Evolutionary conservation across 2,113 vertebrate species (phyloP).

Genomic region (Orientallactaga bullata): DNA sequence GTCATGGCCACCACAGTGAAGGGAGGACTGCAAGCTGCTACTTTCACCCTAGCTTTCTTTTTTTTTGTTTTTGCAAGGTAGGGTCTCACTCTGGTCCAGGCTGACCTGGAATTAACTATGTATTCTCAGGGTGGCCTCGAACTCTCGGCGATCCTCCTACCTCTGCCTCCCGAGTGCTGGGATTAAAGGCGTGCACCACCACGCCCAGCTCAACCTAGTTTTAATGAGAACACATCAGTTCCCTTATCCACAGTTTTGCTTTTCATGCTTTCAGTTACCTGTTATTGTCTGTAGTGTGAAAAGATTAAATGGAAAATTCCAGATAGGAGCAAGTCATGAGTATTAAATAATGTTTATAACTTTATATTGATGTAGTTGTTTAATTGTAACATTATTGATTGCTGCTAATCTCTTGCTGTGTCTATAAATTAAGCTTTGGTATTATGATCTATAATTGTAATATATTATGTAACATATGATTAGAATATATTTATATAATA

Average conservation of each 20-base stretch:
- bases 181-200: too few species aligned
- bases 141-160: too few species aligned
- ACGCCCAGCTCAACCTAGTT: too few species aligned
- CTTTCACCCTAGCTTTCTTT: not conserved
- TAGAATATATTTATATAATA: too few species aligned
- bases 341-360: not conserved
- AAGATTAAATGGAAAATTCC: not conserved
- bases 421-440: too few species aligned
- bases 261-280: not conserved
- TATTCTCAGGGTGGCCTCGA: too few species aligned
- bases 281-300: not conserved
- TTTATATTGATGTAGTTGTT: not conserved
- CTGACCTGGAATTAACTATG: too few species aligned
- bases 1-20: not conserved
- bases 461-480: too few species aligned
- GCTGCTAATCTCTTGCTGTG: not conserved
- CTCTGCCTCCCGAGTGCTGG: too few species aligned
- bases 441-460: too few species aligned
- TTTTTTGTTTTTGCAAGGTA: too few species aligned
- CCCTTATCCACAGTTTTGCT: not conserved
- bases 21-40: not conserved
- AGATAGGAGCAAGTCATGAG: not conserved
- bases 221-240: not conserved
- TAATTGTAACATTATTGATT: not conserved
- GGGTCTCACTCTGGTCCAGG: too few species aligned